A percentile compares a stretch with the other conserved stretches of the same genome.
Evolutionary conservation across 2,888 invertebrate species (phyloP).

Genomic region (Cheilosia scutellata): DNA sequence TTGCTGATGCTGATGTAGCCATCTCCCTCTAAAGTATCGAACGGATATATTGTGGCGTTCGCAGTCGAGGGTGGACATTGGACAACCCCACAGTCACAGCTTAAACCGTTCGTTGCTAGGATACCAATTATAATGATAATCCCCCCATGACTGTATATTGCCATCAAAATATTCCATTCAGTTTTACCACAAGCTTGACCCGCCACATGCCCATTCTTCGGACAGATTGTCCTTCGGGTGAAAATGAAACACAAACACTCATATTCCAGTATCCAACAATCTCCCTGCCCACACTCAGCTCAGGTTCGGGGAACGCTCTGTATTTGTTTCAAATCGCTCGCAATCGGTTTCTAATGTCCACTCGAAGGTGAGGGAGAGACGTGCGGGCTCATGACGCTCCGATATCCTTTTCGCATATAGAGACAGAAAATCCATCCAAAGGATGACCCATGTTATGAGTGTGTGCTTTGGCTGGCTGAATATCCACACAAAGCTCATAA

Average conservation of each 20-base stretch:
- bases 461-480: constrained; percentile 51
- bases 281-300: neutral
- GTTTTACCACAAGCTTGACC: constrained; percentile 68
- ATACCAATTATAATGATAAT: constrained; percentile 76
- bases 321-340: constrained; percentile 73
- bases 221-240: constrained; percentile 32
- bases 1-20: neutral
- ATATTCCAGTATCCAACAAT: constrained; percentile 32
- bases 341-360: constrained; percentile 75
- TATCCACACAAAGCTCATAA: constrained; percentile 69
- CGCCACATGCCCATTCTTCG: constrained; percentile 6
- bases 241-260: constrained; percentile 74
- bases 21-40: constrained; percentile 54
- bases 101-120: constrained; percentile 69
- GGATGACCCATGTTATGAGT: constrained; percentile 73
- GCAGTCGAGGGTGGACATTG: constrained; percentile 22
- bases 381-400: constrained; percentile 29
- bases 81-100: constrained; percentile 1
- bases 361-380: constrained; percentile 16
- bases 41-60: constrained; percentile 40
- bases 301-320: constrained; percentile 15
- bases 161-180: constrained; percentile 73
- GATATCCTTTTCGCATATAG: constrained; percentile 13
- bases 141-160: constrained; percentile 70
- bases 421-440: constrained; percentile 36